A percentile compares a stretch with the other conserved stretches of the same genome.
These are phyloP conservation scores for Condylostylus longicornis DNA, from an alignment of 1,140 invertebrate genomes.

Conservation along the genomic window DNA sequence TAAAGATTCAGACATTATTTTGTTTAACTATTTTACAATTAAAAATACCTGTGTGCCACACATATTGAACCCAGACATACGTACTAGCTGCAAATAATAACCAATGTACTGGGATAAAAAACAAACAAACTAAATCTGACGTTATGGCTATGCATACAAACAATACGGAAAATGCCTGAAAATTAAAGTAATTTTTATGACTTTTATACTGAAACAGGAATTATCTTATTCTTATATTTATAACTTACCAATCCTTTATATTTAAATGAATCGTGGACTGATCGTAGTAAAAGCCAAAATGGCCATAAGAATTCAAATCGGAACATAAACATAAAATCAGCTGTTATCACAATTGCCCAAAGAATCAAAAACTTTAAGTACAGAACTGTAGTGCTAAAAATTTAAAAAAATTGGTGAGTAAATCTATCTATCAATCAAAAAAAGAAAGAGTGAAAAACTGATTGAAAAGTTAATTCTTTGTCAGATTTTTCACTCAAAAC, in stretches of 20 bases:
- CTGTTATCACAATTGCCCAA: slow-evolving; percentile 88
- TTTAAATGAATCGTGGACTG: slow-evolving; percentile 95
- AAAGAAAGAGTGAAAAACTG: no score
- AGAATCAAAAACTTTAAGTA: slow-evolving; percentile 93
- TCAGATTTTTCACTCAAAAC: no score
- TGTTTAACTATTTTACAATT: background rate
- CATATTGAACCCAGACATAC: slow-evolving; percentile 98
- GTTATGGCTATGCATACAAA: slow-evolving; percentile 96
- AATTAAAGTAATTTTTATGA: slow-evolving; percentile 26
- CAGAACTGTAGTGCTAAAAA: slow-evolving; percentile 71
- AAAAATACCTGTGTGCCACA: slow-evolving; percentile 85
- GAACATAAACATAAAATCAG: slow-evolving; percentile 96
- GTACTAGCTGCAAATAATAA: slow-evolving; percentile 95
- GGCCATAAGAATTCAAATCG: slow-evolving; percentile 99
- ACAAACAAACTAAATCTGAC: slow-evolving; percentile 97
- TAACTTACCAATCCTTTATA: slow-evolving; percentile 92
- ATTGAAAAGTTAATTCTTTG: no score
- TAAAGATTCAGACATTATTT: background rate
- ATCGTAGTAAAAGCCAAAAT: slow-evolving; percentile 90
- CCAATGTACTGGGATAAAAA: slow-evolving; percentile 97
- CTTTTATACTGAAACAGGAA: slow-evolving; percentile 4
- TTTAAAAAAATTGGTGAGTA: slow-evolving; percentile 22
- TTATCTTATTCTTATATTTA: background rate
- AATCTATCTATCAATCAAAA: no score
- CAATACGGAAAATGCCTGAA: slow-evolving; percentile 94